A percentile compares a stretch with the other conserved stretches of the same genome.
Evolutionary conservation across 2,113 vertebrate species (phyloP).

Genomic region (Coptodon bakossiorum): DNA sequence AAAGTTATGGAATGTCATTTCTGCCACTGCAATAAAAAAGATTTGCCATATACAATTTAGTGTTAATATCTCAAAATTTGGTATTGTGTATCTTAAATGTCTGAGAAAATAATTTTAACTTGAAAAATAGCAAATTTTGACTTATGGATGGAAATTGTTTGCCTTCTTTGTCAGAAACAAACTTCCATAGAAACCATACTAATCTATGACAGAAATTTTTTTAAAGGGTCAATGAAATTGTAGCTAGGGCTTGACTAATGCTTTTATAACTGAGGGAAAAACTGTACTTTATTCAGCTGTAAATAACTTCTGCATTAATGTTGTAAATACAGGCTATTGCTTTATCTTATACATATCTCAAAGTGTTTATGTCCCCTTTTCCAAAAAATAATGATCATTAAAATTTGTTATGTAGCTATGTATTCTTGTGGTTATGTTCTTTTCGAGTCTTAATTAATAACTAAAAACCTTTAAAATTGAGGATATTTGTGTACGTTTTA

Average conservation of each 20-base stretch:
- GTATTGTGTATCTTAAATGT: neutral
- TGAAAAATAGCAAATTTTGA: neutral
- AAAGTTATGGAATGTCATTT: neutral
- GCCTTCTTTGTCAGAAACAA: neutral
- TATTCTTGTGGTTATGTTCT: neutral
- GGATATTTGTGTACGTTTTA: neutral
- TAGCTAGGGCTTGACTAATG: neutral
- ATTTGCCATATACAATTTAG: neutral
- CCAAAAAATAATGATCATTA: neutral
- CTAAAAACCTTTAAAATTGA: neutral
- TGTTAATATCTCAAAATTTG: neutral
- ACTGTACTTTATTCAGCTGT: neutral
- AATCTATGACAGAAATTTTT: neutral
- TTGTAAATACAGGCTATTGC: constrained; percentile 29
- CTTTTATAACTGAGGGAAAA: neutral
- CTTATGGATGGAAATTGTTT: neutral
- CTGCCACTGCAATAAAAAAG: neutral
- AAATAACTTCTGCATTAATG: neutral
- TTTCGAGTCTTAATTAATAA: neutral
- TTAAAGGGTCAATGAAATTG: neutral
- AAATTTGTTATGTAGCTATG: neutral
- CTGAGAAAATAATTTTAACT: neutral
- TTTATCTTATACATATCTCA: neutral
- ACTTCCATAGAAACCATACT: neutral
- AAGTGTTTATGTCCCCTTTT: neutral